phyloP scores from a whole-genome alignment of 1,140 invertebrate species.

The Magallana gigas region DNA sequence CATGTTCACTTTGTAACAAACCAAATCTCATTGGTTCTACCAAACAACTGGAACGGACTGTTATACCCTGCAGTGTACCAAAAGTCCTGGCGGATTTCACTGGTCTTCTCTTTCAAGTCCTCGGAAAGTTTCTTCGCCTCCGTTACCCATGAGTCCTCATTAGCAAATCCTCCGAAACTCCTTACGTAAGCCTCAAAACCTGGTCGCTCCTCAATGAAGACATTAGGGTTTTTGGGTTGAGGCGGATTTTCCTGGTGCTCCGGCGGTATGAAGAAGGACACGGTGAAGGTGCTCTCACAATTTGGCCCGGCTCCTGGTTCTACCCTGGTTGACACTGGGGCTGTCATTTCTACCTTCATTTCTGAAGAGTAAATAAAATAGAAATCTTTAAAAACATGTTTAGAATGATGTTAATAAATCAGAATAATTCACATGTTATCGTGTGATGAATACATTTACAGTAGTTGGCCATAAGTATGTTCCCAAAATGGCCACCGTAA shows the following conservation, averaged over 20 bases:
- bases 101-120: constrained; percentile 54
- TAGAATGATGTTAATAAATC: too few species aligned
- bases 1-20: constrained; percentile 58
- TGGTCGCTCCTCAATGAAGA: constrained; percentile 75
- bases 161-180: constrained; percentile 71
- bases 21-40: constrained; percentile 74
- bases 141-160: constrained; percentile 65
- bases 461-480: too few species aligned
- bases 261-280: constrained; percentile 77
- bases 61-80: constrained; percentile 74
- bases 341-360: constrained; percentile 78
- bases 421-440: too few species aligned
- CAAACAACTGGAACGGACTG: constrained; percentile 71
- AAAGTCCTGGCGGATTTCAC: constrained; percentile 54
- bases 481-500: too few species aligned
- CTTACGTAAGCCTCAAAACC: constrained; percentile 69
- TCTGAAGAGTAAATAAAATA: constrained; percentile 54
- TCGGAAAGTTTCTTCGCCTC: constrained; percentile 61
- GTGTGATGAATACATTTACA: too few species aligned
- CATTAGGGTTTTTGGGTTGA: constrained; percentile 69
- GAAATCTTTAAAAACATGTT: too few species aligned
- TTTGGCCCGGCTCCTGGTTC: constrained; percentile 76
- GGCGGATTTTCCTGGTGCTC: constrained; percentile 72
- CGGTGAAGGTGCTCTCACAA: constrained; percentile 76
- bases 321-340: constrained; percentile 75